Evolutionary conservation across 2,888 invertebrate species (phyloP), one percentile per base, ranked within the genome.

Genomic region (Lottia gigantea): DNA sequence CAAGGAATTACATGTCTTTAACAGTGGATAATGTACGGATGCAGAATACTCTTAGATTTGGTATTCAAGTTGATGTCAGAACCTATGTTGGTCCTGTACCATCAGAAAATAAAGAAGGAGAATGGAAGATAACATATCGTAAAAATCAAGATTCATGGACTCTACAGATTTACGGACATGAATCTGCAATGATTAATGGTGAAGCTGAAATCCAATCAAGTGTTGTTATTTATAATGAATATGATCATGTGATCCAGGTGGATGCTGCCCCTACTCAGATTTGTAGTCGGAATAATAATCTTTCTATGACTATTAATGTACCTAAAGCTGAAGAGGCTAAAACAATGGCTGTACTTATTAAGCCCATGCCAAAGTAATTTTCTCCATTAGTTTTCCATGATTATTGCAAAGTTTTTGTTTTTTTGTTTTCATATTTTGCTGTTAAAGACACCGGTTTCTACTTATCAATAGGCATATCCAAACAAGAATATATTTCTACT

Each of bases 91-190:
- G 88, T 2, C 86, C 88, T 0, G 87, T 88, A 6, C 88, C 88
- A 0, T 81, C 81, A 4, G 82, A 83, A 46, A 70, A 71, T 15
- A 75, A 82, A 1, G 87, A 85, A 45, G 88, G 86, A 0, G 88
- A 88, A 66, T 88, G 88, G 88, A 88, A 88, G 75, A 85, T 88
- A 46, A 88, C 86, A 2, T 88, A 88, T 79, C 77, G 87, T 45
- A 88, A 87, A 71, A 81, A 81, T 61, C 85, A 83, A 40, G 85
- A 86, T 49, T 73, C 73, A 55, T 87, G 87, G 87, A 81, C 80
- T 0, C 73, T 88, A 47, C 86, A 86, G 78, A 76, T 88, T n/a
- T 86, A 84, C 75, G 85, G 86, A 72, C 85, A 87, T 49, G 88
- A 88, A 45, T 83, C 86, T 0, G 87, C 86, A 6, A 81, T 85